Evolutionary conservation across 2,888 invertebrate genomes (phyloP).

Genomic region (Leucoptera coffeella): DNA sequence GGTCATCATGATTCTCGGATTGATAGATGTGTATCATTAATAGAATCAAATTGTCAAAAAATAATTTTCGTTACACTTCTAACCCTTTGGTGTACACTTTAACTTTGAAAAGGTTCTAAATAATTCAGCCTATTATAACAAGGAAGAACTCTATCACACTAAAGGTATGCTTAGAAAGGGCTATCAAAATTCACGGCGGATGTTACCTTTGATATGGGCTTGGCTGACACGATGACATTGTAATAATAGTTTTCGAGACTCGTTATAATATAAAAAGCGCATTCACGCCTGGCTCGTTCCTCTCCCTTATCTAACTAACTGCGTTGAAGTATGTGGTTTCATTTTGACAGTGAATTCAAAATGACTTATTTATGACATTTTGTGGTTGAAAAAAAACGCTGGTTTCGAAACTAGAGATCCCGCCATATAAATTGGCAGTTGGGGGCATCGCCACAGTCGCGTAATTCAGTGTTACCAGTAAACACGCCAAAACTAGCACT

Average conservation of each 20-base stretch:
- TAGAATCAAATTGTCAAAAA: constrained; percentile 48
- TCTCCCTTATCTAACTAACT: constrained; percentile 16
- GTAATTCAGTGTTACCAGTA: too few species aligned
- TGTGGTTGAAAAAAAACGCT: too few species aligned
- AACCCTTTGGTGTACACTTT: constrained; percentile 12
- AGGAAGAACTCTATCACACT: constrained; percentile 18
- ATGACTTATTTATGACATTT: too few species aligned
- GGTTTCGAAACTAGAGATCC: too few species aligned
- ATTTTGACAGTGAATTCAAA: too few species aligned
- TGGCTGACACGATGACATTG: constrained; percentile 42
- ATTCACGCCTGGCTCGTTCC: constrained; percentile 31
- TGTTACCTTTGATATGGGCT: constrained; percentile 42
- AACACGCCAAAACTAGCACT: too few species aligned
- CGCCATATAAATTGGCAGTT: too few species aligned
- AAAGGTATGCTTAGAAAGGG: constrained; percentile 17
- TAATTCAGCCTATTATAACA: constrained; percentile 7
- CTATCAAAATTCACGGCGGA: constrained; percentile 41
- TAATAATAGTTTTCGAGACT: constrained; percentile 42
- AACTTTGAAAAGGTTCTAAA: constrained; percentile 13
- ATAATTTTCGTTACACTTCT: constrained; percentile 33
- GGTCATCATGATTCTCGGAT: too few species aligned
- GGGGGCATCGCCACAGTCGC: too few species aligned
- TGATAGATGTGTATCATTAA: too few species aligned
- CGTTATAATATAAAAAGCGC: constrained; percentile 42
- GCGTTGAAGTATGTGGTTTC: too few species aligned